phyloP scores from a whole-genome alignment of 2,888 invertebrate genomes.

The Ommatoiulus sabulosus region DNA sequence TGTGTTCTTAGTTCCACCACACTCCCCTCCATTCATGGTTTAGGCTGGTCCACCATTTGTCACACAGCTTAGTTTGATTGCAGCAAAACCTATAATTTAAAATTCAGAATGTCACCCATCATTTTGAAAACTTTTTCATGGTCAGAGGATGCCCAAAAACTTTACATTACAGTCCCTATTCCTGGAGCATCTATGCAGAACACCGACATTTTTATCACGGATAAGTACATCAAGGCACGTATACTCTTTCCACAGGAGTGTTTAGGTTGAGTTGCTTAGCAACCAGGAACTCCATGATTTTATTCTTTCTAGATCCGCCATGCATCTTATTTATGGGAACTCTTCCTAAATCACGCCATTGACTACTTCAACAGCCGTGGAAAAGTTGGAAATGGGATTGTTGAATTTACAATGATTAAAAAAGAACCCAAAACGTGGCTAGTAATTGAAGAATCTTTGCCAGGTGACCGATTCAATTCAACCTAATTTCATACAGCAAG shows the following conservation, averaged over 20 bases:
- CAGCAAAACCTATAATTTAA: not conserved
- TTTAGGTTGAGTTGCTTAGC: constrained; percentile 52
- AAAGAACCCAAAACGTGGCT: not conserved
- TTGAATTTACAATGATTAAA: constrained; percentile 34
- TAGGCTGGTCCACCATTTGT: not conserved
- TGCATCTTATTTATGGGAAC: constrained; percentile 53
- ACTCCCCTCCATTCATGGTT: not conserved
- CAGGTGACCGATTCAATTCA: constrained; percentile 16
- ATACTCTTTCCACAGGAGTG: not conserved
- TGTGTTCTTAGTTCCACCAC: not conserved
- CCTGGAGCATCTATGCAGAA: constrained; percentile 48
- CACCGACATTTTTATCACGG: constrained; percentile 49
- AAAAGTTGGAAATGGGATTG: not conserved
- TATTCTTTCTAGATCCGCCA: constrained; percentile 37
- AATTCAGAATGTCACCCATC: constrained; percentile 70
- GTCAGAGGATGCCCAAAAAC: constrained; percentile 76
- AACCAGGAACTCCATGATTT: constrained; percentile 46
- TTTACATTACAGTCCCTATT: constrained; percentile 76
- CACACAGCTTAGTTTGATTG: not conserved
- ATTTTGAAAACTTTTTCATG: constrained; percentile 80
- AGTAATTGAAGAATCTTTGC: constrained; percentile 11
- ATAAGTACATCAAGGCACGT: constrained; percentile 54
- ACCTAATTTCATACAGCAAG: too few species aligned
- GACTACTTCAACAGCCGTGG: not conserved
- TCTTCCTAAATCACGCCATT: constrained; percentile 22